Percentiles rank a stretch among this genome's conserved stretches.
phyloP scores from a whole-genome alignment of 2,797 vertebrate species.

The Periophthalmus magnuspinnatus region DNA sequence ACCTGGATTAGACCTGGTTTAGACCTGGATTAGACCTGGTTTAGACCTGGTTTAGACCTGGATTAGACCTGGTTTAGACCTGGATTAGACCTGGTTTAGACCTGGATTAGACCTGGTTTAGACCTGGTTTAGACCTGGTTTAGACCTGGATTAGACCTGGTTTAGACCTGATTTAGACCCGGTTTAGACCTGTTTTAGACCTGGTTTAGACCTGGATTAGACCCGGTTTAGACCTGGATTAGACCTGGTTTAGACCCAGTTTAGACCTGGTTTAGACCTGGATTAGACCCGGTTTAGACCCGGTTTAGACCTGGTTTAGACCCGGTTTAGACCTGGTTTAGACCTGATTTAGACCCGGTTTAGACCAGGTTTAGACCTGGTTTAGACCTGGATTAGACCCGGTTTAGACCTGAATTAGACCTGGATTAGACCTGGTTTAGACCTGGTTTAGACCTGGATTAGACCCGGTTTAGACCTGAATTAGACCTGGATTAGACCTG shows the following conservation, averaged over 20 bases:
- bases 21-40: not conserved
- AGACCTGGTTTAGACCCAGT: no score
- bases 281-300: no score
- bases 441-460: not conserved
- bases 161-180: not conserved
- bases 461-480: not conserved
- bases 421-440: not conserved
- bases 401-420: not conserved
- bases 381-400: not conserved
- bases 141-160: not conserved
- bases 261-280: no score
- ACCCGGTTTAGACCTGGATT: not conserved
- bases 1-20: not conserved
- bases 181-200: not conserved
- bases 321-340: no score
- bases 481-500: no score
- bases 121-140: no score
- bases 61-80: not conserved
- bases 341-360: no score
- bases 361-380: no score
- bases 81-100: no score
- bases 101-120: no score
- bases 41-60: no score
- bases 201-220: not conserved
- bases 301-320: no score